phyloP scores from a whole-genome alignment of 1,140 invertebrate genomes.

The Aphidius ervi region DNA sequence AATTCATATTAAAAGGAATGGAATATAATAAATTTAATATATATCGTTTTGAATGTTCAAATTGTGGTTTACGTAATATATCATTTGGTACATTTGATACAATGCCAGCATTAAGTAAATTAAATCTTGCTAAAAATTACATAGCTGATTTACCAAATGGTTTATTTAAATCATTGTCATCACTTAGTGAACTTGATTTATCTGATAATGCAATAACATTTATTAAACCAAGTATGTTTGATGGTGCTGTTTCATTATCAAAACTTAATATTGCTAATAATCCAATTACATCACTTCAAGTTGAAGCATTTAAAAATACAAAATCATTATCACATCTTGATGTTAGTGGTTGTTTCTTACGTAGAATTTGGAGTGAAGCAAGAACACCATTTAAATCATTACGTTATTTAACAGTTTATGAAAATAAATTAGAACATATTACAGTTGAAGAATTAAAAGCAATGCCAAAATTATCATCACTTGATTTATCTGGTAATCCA shows the following conservation, averaged over 20 bases:
- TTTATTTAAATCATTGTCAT: slow-evolving; percentile 53
- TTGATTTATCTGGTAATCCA: slow-evolving; percentile 49
- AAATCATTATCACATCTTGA: slow-evolving; percentile 58
- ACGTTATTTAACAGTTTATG: slow-evolving; percentile 39
- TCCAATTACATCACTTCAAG: slow-evolving; percentile 61
- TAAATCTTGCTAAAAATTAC: slow-evolving; percentile 62
- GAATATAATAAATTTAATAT: slow-evolving; percentile 51
- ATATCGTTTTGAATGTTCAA: slow-evolving; percentile 64
- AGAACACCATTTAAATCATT: slow-evolving; percentile 33
- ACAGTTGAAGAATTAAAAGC: slow-evolving; percentile 47
- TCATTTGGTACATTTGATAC: slow-evolving; percentile 60
- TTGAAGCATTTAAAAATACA: slow-evolving; percentile 61
- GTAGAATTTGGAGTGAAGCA: slow-evolving; percentile 60
- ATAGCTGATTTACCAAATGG: slow-evolving; percentile 36
- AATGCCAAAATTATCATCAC: slow-evolving; percentile 41
- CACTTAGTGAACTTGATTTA: slow-evolving; percentile 63
- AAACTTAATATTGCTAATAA: slow-evolving; percentile 69
- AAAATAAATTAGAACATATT: slow-evolving; percentile 40
- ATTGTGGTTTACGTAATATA: slow-evolving; percentile 62
- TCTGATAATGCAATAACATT: slow-evolving; percentile 62
- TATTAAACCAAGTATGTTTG: slow-evolving; percentile 60
- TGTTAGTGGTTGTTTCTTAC: slow-evolving; percentile 62
- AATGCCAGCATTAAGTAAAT: slow-evolving; percentile 61
- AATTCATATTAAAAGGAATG: slow-evolving; percentile 40
- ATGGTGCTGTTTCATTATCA: slow-evolving; percentile 52